Evolutionary conservation across 1,140 invertebrate species (phyloP).

Genomic region (Choristoneura fumiferana): DNA sequence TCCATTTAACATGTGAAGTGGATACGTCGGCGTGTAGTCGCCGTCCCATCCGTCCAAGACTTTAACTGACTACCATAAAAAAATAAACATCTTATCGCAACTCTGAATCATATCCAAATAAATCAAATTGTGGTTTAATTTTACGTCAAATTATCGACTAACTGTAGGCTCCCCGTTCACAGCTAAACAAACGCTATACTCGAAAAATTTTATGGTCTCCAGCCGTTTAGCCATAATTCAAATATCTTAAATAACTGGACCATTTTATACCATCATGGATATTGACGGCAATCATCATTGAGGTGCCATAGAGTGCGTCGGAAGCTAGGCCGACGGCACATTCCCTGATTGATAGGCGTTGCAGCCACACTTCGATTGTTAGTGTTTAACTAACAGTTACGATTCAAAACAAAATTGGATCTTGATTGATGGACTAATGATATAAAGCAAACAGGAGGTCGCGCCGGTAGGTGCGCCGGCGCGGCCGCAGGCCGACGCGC

Average conservation of each 20-base stretch:
- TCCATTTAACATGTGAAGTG: slow-evolving; percentile 77
- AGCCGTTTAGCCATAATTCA: slow-evolving; percentile 8
- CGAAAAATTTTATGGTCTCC: no score
- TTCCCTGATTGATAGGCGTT: slow-evolving; percentile 63
- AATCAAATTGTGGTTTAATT: background rate
- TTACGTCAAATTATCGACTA: background rate
- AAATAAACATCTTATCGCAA: slow-evolving; percentile 1
- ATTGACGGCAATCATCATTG: slow-evolving; percentile 16
- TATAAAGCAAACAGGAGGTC: slow-evolving; percentile 65
- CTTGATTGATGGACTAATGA: slow-evolving; percentile 76
- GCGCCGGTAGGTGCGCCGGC: slow-evolving; percentile 36
- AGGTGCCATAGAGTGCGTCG: slow-evolving; percentile 7
- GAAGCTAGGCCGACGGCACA: slow-evolving; percentile 39
- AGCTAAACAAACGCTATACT: no score
- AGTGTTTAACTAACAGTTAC: slow-evolving; percentile 73
- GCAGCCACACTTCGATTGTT: slow-evolving; percentile 52
- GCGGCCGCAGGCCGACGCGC: slow-evolving; percentile 35
- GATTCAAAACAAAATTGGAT: slow-evolving; percentile 70
- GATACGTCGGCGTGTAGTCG: slow-evolving; percentile 51
- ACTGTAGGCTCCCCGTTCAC: background rate
- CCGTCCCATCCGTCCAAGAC: slow-evolving; percentile 22
- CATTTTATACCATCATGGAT: slow-evolving; percentile 11
- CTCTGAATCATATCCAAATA: background rate
- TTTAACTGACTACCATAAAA: background rate
- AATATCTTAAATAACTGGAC: slow-evolving; percentile 12